phyloP scores from a whole-genome alignment of 2,888 invertebrate genomes.

The Hecatera dysodea region DNA sequence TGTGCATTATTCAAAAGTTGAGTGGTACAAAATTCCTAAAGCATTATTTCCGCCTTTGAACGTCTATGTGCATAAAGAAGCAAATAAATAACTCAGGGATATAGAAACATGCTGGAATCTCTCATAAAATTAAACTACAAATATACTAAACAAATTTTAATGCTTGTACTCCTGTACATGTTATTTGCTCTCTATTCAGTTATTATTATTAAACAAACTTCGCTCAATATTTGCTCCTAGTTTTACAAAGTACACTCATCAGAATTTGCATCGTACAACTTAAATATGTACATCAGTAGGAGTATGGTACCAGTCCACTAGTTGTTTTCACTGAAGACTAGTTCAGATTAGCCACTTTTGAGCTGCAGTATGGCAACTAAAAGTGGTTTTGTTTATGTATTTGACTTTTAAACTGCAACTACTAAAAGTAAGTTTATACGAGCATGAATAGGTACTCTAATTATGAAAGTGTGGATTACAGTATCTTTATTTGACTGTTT shows the following conservation, averaged over 20 bases:
- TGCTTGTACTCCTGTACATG: background rate
- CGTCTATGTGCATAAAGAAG: background rate
- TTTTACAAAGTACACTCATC: slow-evolving; percentile 37
- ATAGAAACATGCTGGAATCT: background rate
- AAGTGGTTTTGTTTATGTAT: background rate
- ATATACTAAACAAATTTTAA: background rate
- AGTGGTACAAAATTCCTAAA: background rate
- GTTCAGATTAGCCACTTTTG: slow-evolving; percentile 8
- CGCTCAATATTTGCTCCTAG: slow-evolving; percentile 19
- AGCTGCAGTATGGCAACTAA: slow-evolving; percentile 5
- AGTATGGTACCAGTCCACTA: slow-evolving; percentile 28
- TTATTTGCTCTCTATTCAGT: slow-evolving; percentile 20
- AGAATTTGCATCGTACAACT: slow-evolving; percentile 45
- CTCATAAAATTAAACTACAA: background rate
- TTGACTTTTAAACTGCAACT: background rate
- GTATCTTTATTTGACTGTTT: no score
- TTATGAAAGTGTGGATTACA: background rate
- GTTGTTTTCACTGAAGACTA: slow-evolving; percentile 31
- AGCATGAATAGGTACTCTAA: background rate
- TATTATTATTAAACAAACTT: slow-evolving; percentile 23
- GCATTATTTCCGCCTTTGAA: background rate
- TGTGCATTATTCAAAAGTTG: background rate
- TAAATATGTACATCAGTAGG: slow-evolving; percentile 40
- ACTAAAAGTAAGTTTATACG: background rate
- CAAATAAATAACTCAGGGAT: background rate